phyloP scores from a whole-genome alignment of 2,797 vertebrate species.

The Mormyrops attenuatus region DNA sequence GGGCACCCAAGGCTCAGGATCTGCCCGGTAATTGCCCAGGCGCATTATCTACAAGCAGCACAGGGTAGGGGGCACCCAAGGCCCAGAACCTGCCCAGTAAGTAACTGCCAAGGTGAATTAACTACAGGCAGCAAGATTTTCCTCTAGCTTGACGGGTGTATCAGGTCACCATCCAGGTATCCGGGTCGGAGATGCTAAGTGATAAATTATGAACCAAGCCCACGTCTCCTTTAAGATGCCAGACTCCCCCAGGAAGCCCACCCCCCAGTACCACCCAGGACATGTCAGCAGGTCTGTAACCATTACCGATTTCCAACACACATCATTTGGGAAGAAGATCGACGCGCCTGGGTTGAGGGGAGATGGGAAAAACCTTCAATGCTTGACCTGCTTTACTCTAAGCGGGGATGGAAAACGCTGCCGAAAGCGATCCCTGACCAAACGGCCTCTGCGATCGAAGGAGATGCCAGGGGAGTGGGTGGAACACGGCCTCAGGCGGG shows the following conservation, averaged over 20 bases:
- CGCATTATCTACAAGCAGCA: background rate
- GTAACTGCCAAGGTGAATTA: background rate
- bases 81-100: background rate
- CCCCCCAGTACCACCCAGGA: background rate
- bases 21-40: background rate
- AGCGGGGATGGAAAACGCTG: background rate
- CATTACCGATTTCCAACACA: background rate
- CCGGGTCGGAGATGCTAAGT: background rate
- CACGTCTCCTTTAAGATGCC: background rate
- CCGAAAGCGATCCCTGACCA: background rate
- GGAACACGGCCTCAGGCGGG: background rate
- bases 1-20: background rate
- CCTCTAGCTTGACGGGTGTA: background rate
- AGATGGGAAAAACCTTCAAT: background rate
- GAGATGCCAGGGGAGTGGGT: background rate
- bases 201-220: background rate
- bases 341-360: background rate
- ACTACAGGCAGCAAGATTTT: background rate
- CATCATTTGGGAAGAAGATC: background rate
- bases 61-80: background rate
- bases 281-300: background rate
- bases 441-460: background rate
- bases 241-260: background rate
- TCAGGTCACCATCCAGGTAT: background rate
- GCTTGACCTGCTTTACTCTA: background rate